Base-by-base conservation (phyloP, 2,113 vertebrate species). In the Phalacrocorax pelagicus region DNA sequence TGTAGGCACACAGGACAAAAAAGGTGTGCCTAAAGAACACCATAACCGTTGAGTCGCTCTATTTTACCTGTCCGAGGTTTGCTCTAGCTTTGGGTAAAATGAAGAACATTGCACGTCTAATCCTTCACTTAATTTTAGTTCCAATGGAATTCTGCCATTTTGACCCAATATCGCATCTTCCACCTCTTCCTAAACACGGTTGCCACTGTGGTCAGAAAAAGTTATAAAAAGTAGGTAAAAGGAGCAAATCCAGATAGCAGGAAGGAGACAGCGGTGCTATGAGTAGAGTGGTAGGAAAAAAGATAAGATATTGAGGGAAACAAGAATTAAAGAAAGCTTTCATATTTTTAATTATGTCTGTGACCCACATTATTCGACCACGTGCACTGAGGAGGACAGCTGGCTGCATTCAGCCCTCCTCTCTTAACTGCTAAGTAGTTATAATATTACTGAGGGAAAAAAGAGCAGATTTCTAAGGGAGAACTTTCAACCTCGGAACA, bases 11-110 rank as follows among this genome's bases (percentile, higher is more conserved):
- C 7, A 26, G 38, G 34, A 19, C 29, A 18, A 20, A 19, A 62
- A 34, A 22, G 19, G 23, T 46, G 34, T 38, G 36, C 38, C 55
- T 19, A 21, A 32, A 54, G 26, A 61, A 14, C 47, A 44, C 55
- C n/a, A 3, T 54, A 38, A 79, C 11, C 5, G 5, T 52, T 61
- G 30, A 21, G 0, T 26, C 2, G 0, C 40, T 55, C 47, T n/a
- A 9, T 15, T 12, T 15, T 18, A 34, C 34, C 74, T 47, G 59
- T 27, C 44, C 9, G 2, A 44, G 14, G 19, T 15, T 38, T 38
- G 27, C 65, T 65, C 15, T 32, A 12, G 42, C 51, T 57, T 49
- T 34, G 51, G 51, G 8, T 40, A 36, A 27, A 6, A 58, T 34
- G 12, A 29, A 52, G 74, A 78, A 11, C 6, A 8, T 10, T 9